These are phyloP conservation scores for Hyperopisus bebe DNA, from an alignment of 2,113 vertebrate species.

Conservation along the genomic window DNA sequence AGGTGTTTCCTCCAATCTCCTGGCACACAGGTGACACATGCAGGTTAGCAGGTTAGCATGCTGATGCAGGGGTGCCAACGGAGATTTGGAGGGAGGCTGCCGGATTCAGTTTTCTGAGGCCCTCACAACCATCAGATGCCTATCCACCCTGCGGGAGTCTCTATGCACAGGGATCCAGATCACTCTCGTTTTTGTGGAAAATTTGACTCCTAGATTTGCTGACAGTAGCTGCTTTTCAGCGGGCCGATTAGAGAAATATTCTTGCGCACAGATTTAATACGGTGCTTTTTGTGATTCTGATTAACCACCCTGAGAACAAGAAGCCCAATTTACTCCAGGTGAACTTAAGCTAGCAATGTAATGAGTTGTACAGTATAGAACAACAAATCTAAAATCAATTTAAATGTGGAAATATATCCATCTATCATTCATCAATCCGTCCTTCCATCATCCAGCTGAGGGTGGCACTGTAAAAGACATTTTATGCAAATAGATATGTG, in stretches of 20 bases:
- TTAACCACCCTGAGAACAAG: background rate
- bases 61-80: background rate
- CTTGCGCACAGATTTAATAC: background rate
- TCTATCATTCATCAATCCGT: background rate
- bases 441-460: background rate
- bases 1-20: background rate
- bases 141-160: background rate
- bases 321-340: background rate
- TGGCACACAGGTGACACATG: background rate
- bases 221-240: background rate
- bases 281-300: background rate
- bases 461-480: background rate
- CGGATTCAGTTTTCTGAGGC: background rate
- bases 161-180: background rate
- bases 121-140: background rate
- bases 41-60: background rate
- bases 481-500: background rate
- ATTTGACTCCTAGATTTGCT: background rate
- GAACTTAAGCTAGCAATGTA: background rate
- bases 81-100: background rate
- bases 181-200: background rate
- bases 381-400: background rate
- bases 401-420: background rate
- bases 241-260: background rate
- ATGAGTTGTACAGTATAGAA: background rate